phyloP scores from a whole-genome alignment of 2,113 vertebrate species.

The Ammodytes marinus region DNA sequence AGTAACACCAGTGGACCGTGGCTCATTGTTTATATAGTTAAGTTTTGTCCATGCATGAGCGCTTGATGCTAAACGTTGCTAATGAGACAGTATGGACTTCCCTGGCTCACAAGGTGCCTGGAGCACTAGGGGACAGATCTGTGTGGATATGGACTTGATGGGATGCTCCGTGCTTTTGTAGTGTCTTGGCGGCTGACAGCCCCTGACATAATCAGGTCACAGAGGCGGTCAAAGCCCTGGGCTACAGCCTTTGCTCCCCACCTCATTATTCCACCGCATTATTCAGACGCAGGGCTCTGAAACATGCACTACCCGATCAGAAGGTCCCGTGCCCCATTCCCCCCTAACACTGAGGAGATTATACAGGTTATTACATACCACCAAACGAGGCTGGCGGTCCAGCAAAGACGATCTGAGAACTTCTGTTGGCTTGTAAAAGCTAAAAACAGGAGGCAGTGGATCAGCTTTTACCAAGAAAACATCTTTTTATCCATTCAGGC shows the following conservation, averaged over 20 bases:
- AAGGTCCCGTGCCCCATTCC: slow-evolving; percentile 50
- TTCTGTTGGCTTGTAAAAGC: slow-evolving; percentile 15
- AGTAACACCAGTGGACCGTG: slow-evolving; percentile 35
- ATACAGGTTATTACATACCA: slow-evolving; percentile 73
- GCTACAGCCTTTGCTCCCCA: slow-evolving; percentile 87
- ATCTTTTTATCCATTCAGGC: slow-evolving; percentile 15
- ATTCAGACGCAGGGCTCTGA: slow-evolving; percentile 86
- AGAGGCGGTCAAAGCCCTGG: slow-evolving; percentile 89
- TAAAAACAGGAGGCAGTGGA: neutral
- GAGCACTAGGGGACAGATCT: slow-evolving; percentile 83
- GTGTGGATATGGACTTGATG: slow-evolving; percentile 88
- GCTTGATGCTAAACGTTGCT: slow-evolving; percentile 88
- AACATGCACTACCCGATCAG: slow-evolving; percentile 79
- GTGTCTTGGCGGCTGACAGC: slow-evolving; percentile 90
- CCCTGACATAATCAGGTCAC: slow-evolving; percentile 93
- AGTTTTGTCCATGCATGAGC: slow-evolving; percentile 54
- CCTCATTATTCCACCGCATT: slow-evolving; percentile 89
- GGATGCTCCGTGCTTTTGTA: slow-evolving; percentile 89
- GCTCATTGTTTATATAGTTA: slow-evolving; percentile 25
- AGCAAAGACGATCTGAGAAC: slow-evolving; percentile 58
- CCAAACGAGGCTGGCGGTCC: slow-evolving; percentile 68
- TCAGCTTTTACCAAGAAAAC: slow-evolving; percentile 1
- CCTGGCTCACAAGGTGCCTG: slow-evolving; percentile 85
- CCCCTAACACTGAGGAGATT: slow-evolving; percentile 51
- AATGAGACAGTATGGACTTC: slow-evolving; percentile 89